A percentile compares a stretch with the other conserved stretches of the same genome.
Evolutionary conservation across 2,797 vertebrate species (phyloP).

Genomic region (Pangasius mekongensis): DNA sequence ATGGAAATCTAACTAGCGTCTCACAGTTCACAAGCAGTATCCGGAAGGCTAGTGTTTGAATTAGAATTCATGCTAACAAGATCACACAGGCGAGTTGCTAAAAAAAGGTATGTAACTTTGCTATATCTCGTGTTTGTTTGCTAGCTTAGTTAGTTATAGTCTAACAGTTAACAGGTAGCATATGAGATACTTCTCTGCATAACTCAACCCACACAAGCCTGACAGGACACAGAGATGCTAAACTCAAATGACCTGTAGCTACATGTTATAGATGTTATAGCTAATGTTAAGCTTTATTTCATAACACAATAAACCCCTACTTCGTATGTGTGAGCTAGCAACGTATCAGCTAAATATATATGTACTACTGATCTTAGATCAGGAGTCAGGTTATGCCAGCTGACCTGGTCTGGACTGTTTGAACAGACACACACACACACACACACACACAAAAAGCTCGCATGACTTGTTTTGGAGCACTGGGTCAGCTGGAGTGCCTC

Average conservation of each 20-base stretch:
- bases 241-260: background rate
- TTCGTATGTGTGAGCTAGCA: background rate
- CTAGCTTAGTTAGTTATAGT: background rate
- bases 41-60: background rate
- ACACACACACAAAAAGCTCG: conserved; percentile 43
- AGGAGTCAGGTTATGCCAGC: conserved; percentile 7
- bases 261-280: background rate
- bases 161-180: background rate
- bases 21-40: background rate
- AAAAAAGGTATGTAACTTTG: background rate
- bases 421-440: conserved; percentile 14
- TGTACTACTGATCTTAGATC: background rate
- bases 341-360: background rate
- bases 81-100: background rate
- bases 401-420: conserved; percentile 21
- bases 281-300: background rate
- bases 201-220: background rate
- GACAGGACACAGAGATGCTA: background rate
- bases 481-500: conserved; percentile 61
- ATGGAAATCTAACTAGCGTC: background rate
- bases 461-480: conserved; percentile 64
- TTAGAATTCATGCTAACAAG: background rate
- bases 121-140: background rate
- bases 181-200: background rate
- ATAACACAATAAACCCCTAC: background rate